These are phyloP conservation scores for Leptinotarsa peninsularis DNA, from an alignment of 2,888 invertebrate species.

Conservation along the genomic window DNA sequence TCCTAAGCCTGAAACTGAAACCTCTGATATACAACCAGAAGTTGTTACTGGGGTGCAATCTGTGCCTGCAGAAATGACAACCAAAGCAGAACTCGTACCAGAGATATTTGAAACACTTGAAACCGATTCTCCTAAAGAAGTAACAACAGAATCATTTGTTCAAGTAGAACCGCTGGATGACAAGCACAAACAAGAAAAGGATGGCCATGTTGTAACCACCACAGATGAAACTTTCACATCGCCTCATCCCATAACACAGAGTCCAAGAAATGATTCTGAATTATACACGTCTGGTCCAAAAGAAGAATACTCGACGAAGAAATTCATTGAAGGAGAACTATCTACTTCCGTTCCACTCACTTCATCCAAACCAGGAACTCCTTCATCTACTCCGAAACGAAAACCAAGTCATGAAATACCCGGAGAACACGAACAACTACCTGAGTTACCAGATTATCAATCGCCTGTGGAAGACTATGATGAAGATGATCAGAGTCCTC, in stretches of 20 bases:
- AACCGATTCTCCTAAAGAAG: constrained; percentile 7
- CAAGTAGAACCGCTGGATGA: neutral
- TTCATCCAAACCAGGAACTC: constrained; percentile 38
- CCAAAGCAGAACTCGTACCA: neutral
- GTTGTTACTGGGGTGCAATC: neutral
- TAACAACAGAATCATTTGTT: constrained; percentile 31
- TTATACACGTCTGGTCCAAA: constrained; percentile 49
- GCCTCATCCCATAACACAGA: constrained; percentile 32
- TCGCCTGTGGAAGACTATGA: constrained; percentile 75
- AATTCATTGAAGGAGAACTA: constrained; percentile 54
- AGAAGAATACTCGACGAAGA: constrained; percentile 46
- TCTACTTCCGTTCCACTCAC: constrained; percentile 56
- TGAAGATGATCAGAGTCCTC: constrained; percentile 80
- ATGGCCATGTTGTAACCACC: constrained; percentile 12
- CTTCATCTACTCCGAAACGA: constrained; percentile 38
- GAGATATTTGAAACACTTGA: constrained; percentile 13
- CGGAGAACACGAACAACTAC: constrained; percentile 56
- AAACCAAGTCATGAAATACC: constrained; percentile 50
- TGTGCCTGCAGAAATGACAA: neutral
- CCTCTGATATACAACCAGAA: neutral
- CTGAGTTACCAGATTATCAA: constrained; percentile 61
- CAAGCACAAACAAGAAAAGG: constrained; percentile 19
- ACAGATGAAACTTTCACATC: constrained; percentile 33
- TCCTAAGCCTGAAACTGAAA: neutral
- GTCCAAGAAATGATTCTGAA: constrained; percentile 35